A percentile compares a stretch with the other conserved stretches of the same genome.
phyloP scores from a whole-genome alignment of 2,113 vertebrate species.

The Limanda limanda region DNA sequence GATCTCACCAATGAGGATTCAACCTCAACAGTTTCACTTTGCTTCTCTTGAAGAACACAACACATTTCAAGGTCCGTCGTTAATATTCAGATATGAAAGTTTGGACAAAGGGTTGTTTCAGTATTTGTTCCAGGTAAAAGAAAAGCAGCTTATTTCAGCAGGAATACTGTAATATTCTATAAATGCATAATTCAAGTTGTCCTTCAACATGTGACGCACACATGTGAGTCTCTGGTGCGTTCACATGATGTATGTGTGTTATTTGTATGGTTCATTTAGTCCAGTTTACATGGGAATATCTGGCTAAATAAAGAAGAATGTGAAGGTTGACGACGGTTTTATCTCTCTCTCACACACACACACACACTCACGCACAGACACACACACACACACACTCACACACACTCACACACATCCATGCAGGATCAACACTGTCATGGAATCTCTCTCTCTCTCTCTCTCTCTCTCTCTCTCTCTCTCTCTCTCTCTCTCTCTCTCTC shows the following conservation, averaged over 20 bases:
- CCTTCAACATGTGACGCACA: too few species aligned
- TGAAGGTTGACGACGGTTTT: slow-evolving; percentile 7
- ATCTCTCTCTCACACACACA: not conserved
- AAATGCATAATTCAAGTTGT: too few species aligned
- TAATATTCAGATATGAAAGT: too few species aligned
- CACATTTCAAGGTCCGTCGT: too few species aligned
- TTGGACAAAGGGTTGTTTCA: too few species aligned
- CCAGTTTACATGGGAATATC: not conserved
- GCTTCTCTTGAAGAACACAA: too few species aligned
- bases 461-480: slow-evolving; percentile 16
- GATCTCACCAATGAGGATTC: too few species aligned
- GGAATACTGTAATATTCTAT: too few species aligned
- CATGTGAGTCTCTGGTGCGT: not conserved
- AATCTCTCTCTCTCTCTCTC: too few species aligned
- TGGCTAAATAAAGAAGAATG: slow-evolving; percentile 7
- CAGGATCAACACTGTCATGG: slow-evolving; percentile 15
- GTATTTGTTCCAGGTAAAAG: too few species aligned
- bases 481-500: not conserved
- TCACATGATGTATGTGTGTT: not conserved
- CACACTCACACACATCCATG: slow-evolving; percentile 2
- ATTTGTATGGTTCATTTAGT: slow-evolving; percentile 1
- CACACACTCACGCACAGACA: slow-evolving; percentile 3
- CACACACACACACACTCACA: slow-evolving; percentile 6
- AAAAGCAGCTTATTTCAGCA: too few species aligned
- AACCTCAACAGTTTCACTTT: too few species aligned